These are phyloP conservation scores for Entomobrya multifasciata DNA, from an alignment of 2,888 invertebrate species.

Conservation along the genomic window DNA sequence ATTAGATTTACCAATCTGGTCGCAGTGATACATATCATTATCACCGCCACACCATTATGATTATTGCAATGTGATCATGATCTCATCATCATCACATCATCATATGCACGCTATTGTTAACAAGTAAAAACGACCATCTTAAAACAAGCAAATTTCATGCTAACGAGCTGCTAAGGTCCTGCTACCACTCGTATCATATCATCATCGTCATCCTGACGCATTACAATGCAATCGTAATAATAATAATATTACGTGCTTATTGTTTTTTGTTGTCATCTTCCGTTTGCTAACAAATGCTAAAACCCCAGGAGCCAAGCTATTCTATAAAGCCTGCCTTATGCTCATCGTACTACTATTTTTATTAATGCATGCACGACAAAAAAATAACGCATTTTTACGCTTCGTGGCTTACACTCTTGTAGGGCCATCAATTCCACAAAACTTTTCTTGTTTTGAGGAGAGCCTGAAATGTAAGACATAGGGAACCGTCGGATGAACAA, in stretches of 20 bases:
- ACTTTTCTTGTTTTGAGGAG: background rate
- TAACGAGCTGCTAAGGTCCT: constrained; percentile 59
- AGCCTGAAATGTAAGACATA: background rate
- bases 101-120: constrained; percentile 41
- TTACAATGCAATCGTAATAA: constrained; percentile 35
- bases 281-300: constrained; percentile 61
- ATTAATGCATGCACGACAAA: constrained; percentile 28
- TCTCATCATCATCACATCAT: constrained; percentile 45
- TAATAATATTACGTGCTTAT: constrained; percentile 60
- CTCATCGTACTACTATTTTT: background rate
- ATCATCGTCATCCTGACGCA: background rate
- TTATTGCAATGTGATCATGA: constrained; percentile 46
- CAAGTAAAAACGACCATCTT: constrained; percentile 26
- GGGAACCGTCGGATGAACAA: background rate
- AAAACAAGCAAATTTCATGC: constrained; percentile 72
- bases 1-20: constrained; percentile 40
- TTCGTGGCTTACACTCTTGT: constrained; percentile 51
- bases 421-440: background rate
- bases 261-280: constrained; percentile 71
- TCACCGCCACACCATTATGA: constrained; percentile 24
- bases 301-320: constrained; percentile 63
- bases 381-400: constrained; percentile 54
- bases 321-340: too few relatives aligned
- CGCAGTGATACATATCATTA: constrained; percentile 53
- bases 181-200: background rate